phyloP scores from a whole-genome alignment of 2,888 invertebrate species.

The Myopa tessellatipennis region DNA sequence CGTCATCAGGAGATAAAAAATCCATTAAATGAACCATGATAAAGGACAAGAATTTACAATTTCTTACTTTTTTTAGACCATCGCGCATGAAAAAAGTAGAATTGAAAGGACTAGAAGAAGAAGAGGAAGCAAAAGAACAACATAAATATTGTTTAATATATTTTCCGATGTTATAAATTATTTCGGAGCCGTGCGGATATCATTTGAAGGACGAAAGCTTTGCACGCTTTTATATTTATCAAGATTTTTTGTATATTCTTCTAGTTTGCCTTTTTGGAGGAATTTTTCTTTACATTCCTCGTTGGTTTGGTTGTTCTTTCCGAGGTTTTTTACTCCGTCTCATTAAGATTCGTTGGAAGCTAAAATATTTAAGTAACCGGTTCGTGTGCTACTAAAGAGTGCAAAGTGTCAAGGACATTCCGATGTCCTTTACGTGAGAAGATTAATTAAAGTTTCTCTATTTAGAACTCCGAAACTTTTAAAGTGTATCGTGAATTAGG shows the following conservation, averaged over 20 bases:
- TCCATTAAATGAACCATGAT: constrained; percentile 62
- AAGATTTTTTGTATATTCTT: constrained; percentile 1
- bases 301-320: no score
- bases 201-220: constrained; percentile 56
- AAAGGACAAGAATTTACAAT: constrained; percentile 47
- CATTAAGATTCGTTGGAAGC: no score
- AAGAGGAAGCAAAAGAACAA: constrained; percentile 49
- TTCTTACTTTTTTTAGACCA: background rate
- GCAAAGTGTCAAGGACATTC: no score
- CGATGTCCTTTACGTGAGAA: no score
- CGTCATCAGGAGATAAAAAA: constrained; percentile 58
- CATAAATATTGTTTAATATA: constrained; percentile 56
- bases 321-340: no score
- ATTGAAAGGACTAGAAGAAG: background rate
- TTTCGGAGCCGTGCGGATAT: constrained; percentile 59
- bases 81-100: background rate
- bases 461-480: no score
- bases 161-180: constrained; percentile 61
- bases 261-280: constrained; percentile 11
- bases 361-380: no score
- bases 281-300: background rate
- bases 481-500: no score
- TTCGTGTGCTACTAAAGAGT: no score
- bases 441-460: no score
- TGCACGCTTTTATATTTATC: constrained; percentile 48